Base-by-base conservation (phyloP, 2,113 vertebrate species). In the Brachionichthys hirsutus region DNA sequence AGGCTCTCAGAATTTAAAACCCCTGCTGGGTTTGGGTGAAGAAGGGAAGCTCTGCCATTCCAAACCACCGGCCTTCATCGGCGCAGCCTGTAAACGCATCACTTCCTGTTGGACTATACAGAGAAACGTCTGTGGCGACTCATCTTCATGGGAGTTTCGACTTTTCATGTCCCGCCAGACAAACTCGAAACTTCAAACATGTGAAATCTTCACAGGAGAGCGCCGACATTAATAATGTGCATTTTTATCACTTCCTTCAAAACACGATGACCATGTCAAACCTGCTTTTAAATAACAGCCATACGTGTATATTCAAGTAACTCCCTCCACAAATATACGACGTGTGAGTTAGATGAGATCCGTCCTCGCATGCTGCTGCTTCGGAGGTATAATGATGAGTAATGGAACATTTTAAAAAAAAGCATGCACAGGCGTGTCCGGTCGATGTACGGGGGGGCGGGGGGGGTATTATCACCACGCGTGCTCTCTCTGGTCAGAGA, bases 381-480 rank as follows among this genome's bases (percentile, higher is more conserved):
- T 43, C 44, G 34, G 18, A 47, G 15, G 14, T 18, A 30, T 60
- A 67, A 58, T 62, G 58, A 70, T 53, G 66, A 76, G 45, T 73
- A 75, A 71, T 50, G 54, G 63, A 19, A 60, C 18, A 9, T 52
- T 55, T 62, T 2, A 3, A 62, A 68, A 46, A 48, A 49, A 18
- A n/a, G n/a, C n/a, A n/a, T n/a, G 12, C 43, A 55, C 65, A 55
- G 56, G 35, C 52, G 40, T 36, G 65, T 57, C 42, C 50, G 60
- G 36, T 57, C 71, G 58, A 64, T 30, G 72, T 72, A 60, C 54
- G 61, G 66, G 58, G 18, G 54, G 56, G 68, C 48, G n/a, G n/a
- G n/a, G n/a, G n/a, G n/a, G n/a, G 43, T 54, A 66, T 82, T 79
- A 78, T 70, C 65, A 30, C 40, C 38, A 61, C 63, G 77, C 66